Conservation (phyloP, 2,797 vertebrate genomes). For the Apodemus agrarius region DNA sequence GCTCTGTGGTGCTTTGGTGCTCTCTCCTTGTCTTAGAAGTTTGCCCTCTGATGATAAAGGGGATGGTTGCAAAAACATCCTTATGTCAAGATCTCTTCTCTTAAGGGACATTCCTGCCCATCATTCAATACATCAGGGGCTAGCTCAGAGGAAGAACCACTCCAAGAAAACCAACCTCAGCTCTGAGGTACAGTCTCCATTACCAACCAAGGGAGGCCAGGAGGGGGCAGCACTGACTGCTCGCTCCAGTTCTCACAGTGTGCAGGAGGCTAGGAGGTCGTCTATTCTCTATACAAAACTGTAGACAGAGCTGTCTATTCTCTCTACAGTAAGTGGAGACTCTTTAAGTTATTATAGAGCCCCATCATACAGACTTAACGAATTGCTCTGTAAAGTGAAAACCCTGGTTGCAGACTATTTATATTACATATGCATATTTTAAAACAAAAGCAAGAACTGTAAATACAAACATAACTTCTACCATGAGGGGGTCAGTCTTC, state of each 20-base stretch:
- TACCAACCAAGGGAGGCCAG: background rate
- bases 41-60: background rate
- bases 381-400: background rate
- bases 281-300: background rate
- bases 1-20: background rate
- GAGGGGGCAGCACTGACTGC: background rate
- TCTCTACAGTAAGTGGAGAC: background rate
- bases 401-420: background rate
- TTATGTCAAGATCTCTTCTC: background rate
- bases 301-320: background rate
- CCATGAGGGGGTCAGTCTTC: background rate
- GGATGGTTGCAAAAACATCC: background rate
- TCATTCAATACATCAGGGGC: background rate
- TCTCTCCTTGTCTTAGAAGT: background rate
- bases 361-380: background rate
- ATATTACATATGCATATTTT: background rate
- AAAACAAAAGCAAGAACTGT: conserved; percentile 29
- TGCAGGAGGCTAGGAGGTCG: background rate
- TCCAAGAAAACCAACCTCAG: background rate
- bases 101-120: background rate
- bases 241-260: background rate
- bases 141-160: background rate
- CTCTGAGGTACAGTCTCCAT: background rate
- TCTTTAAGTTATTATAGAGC: background rate
- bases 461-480: background rate